Conservation (phyloP, 2,888 invertebrate genomes). For the Phanerotoma sp. region DNA sequence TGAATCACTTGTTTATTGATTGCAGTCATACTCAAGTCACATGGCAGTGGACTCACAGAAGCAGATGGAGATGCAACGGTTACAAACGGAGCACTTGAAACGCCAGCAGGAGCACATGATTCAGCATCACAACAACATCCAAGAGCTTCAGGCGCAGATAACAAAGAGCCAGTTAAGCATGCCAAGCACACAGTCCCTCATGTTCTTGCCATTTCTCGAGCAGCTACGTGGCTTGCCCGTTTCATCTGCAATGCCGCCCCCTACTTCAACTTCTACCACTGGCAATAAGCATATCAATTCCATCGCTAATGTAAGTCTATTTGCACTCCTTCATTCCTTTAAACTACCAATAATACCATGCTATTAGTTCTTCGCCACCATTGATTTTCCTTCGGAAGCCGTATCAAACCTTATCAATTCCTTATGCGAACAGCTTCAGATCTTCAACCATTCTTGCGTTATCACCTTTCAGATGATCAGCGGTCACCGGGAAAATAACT, state of each 20-base stretch:
- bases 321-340: neutral
- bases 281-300: conserved; percentile 57
- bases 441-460: too few relatives aligned
- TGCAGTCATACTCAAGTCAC: conserved; percentile 55
- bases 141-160: conserved; percentile 65
- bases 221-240: conserved; percentile 51
- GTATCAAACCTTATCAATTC: too few relatives aligned
- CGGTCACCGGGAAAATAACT: conserved; percentile 60
- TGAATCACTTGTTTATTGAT: conserved; percentile 22
- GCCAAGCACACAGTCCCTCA: conserved; percentile 66
- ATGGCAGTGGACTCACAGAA: conserved; percentile 63
- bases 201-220: conserved; percentile 71
- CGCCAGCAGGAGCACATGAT: conserved; percentile 64
- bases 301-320: conserved; percentile 48
- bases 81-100: conserved; percentile 67
- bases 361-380: neutral
- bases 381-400: too few relatives aligned
- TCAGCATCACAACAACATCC: conserved; percentile 61
- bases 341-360: neutral
- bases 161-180: conserved; percentile 62
- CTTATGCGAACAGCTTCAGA: too few relatives aligned
- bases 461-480: conserved; percentile 60
- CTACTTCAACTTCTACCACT: conserved; percentile 51
- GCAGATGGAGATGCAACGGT: conserved; percentile 71
- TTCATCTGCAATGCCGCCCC: conserved; percentile 51